phyloP scores from a whole-genome alignment of 35 echinoderm and acorn worm genomes.

The Acanthaster planci region DNA sequence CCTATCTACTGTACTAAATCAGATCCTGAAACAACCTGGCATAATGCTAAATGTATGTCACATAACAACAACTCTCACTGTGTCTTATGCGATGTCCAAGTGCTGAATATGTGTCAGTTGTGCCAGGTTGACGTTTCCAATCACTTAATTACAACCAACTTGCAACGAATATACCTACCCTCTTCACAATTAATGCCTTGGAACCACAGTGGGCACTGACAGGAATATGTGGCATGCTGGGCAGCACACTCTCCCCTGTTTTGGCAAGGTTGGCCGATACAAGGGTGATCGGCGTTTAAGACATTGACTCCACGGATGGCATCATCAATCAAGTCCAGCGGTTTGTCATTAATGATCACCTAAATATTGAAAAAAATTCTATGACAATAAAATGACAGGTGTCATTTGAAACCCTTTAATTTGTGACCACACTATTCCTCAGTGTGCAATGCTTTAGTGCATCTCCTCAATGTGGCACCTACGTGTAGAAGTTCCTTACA shows the following conservation, averaged over 20 bases:
- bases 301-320: slow-evolving; percentile 83
- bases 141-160: neutral
- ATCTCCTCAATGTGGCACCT: no score
- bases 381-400: no score
- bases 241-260: slow-evolving; percentile 84
- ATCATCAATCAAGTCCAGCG: slow-evolving; percentile 72
- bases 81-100: neutral
- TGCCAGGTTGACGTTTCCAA: neutral
- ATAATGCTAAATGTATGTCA: neutral
- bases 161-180: slow-evolving; percentile 39
- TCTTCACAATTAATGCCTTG: slow-evolving; percentile 83
- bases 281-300: slow-evolving; percentile 82
- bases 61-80: neutral
- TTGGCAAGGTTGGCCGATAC: slow-evolving; percentile 66
- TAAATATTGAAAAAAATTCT: slow-evolving; percentile 26
- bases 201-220: slow-evolving; percentile 77
- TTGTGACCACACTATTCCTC: no score
- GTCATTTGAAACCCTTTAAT: no score
- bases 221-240: slow-evolving; percentile 69
- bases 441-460: no score
- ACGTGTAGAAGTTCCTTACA: no score
- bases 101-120: neutral
- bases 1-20: no score
- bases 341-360: slow-evolving; percentile 81
- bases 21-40: no score